Conservation (phyloP, 2,888 invertebrate genomes). For the Cryptocephalus moraei region DNA sequence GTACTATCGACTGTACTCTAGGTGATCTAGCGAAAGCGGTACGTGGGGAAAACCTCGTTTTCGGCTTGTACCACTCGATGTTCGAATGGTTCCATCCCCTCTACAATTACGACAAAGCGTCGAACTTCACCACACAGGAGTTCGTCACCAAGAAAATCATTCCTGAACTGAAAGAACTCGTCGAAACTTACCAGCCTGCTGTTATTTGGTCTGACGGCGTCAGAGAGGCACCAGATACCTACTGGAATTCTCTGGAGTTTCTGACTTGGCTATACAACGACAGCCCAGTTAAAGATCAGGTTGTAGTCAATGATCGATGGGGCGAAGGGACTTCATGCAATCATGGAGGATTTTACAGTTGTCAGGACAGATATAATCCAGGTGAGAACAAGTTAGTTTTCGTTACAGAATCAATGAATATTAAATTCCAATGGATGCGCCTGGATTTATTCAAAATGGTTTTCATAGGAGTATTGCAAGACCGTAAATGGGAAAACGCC, state of each 20-base stretch:
- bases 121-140: conserved; percentile 49
- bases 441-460: not conserved
- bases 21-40: conserved; percentile 62
- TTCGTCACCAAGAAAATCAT: conserved; percentile 65
- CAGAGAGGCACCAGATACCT: conserved; percentile 76
- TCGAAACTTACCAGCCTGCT: conserved; percentile 59
- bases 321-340: conserved; percentile 66
- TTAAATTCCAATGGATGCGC: not conserved
- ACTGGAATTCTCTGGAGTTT: conserved; percentile 79
- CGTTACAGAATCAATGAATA: not conserved
- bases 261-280: conserved; percentile 90
- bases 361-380: conserved; percentile 73
- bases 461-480: conserved; percentile 45
- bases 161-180: conserved; percentile 72
- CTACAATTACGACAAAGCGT: conserved; percentile 58
- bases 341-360: conserved; percentile 85
- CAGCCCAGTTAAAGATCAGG: conserved; percentile 76
- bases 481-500: conserved; percentile 93
- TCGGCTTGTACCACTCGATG: conserved; percentile 78
- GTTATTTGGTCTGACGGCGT: conserved; percentile 92
- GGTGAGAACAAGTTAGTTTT: conserved; percentile 37
- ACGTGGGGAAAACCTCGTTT: conserved; percentile 50
- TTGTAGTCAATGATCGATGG: conserved; percentile 94
- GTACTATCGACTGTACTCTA: conserved; percentile 17
- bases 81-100: conserved; percentile 85